These are phyloP conservation scores for Gambusia yucatana DNA, from an alignment of 2,797 vertebrate genomes.

Conservation along the genomic window DNA sequence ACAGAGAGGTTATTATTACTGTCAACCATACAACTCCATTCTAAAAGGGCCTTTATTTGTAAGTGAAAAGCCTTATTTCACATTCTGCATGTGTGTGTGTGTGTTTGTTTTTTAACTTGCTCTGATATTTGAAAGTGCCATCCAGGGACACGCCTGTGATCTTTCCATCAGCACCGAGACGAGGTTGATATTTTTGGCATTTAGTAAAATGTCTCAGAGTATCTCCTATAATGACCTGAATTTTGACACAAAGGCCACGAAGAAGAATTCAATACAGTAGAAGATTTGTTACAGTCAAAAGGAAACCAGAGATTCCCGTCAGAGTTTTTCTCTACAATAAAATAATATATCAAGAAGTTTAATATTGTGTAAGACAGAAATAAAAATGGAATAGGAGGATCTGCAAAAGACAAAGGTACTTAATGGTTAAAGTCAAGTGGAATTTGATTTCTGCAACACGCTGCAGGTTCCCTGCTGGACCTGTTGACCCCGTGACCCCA, in stretches of 20 bases:
- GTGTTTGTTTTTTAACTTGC: not conserved
- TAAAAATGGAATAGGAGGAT: no score
- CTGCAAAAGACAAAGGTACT: no score
- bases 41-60: not conserved
- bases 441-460: no score
- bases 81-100: not conserved
- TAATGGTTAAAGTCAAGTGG: no score
- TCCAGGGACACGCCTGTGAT: not conserved
- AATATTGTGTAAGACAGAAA: not conserved
- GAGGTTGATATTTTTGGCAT: not conserved
- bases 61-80: constrained; percentile 2
- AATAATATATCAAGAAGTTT: not conserved
- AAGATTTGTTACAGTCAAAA: not conserved
- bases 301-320: not conserved
- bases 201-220: constrained; percentile 1
- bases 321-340: not conserved
- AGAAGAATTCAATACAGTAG: not conserved
- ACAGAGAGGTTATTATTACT: constrained; percentile 26
- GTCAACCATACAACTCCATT: constrained; percentile 16
- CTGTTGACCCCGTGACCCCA: no score
- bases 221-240: not conserved
- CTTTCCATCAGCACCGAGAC: not conserved
- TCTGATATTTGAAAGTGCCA: not conserved
- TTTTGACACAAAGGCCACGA: not conserved
- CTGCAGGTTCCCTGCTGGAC: no score